Base-by-base conservation (phyloP, 2,113 vertebrate species). In the Albula glossodonta region DNA sequence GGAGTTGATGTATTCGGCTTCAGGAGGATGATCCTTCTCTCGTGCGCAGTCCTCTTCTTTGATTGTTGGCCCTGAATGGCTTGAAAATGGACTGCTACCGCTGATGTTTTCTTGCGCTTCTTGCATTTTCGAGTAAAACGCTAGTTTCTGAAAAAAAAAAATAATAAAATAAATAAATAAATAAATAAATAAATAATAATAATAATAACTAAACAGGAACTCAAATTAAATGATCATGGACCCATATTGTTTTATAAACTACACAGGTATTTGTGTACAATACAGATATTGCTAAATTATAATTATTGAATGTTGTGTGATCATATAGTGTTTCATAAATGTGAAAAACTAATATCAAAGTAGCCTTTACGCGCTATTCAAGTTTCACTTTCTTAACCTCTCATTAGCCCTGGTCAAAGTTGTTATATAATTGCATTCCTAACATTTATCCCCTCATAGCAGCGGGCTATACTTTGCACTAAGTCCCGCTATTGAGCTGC, bases 91-190 rank as follows among this genome's bases (percentile, higher is more conserved):
- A 88, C 94, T 94, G 91, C 95, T 93, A 87, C 93, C 92, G 48
- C 95, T 94, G 81, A 90, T 85, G 80, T 96, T 96, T 77, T 98
- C 97, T 25, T 96, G 96, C 19, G 96, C 95, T 92, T 98, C 97
- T 93, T 99, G 98, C 98, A 99, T 99, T 95, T 99, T 99, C 80
- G 97, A 96, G 91, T 98, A 99, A 92, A 99, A 97, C 56, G 98
- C 96, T 93, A 99, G 90, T 93, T 99, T 99, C 98, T 99, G 90
- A 2, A 83, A 41, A 41, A 41, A 41, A 41, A 41, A 41, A 41
- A 88, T 60, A n/a, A 81, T 83, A 51, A 86, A 15, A 49, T 13
- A 80, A 52, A 66, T 22, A 53, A 78, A 1, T 12, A 85, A 15
- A 78, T 1, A 83, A 53, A 88, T 70, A 15, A 11, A 7, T 25